Base-by-base conservation (phyloP, 2,888 invertebrate species). In the Enchytraeus crypticus region DNA sequence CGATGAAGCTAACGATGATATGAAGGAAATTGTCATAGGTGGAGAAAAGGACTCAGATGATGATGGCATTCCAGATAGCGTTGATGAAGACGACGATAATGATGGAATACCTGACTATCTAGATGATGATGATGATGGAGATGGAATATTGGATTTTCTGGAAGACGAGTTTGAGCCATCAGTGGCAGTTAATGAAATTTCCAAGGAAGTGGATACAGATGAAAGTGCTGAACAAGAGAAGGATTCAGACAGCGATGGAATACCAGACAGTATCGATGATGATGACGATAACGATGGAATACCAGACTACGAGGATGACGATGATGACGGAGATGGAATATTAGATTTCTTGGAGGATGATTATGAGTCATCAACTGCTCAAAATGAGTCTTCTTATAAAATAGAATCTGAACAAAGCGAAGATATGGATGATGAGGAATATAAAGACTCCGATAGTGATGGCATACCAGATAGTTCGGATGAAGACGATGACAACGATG, bases 281-380 rank as follows among this genome's bases (percentile, higher is more conserved):
- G 71, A 73, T 47, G 61, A 62, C 18, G 72, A 73, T 63, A 71
- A 70, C 2, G 72, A 74, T 66, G 72, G 73, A 3, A 70, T 72
- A 43, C 56, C 45, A 45, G 56, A 56, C 45, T 45, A 27, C 0
- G 3, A 23, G 45, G 56, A 56, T 27, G 56, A 56, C 26, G 56
- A 56, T 46, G 62, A 64, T 54, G 64, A 64, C 57, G 61, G 60
- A 32, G 66, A 62, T 47, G 54, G 59, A 5, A 54, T 59, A 33
- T 34, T 54, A 26, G 62, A 62, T 21, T 33, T 54, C 32, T 23
- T 62, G 23, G 59, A 62, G 29, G 51, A 59, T 23, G 59, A 62
- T 5, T 8, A 21, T 27, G 51, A 59, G 46, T 26, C 21, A 5
- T 53, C 34, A 8, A 51, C 34, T 43, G 45, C n/a, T 55, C 53